Evolutionary conservation across 2,797 vertebrate genomes (phyloP), one percentile per base, ranked within the genome.

Genomic region (Anguilla anguilla): DNA sequence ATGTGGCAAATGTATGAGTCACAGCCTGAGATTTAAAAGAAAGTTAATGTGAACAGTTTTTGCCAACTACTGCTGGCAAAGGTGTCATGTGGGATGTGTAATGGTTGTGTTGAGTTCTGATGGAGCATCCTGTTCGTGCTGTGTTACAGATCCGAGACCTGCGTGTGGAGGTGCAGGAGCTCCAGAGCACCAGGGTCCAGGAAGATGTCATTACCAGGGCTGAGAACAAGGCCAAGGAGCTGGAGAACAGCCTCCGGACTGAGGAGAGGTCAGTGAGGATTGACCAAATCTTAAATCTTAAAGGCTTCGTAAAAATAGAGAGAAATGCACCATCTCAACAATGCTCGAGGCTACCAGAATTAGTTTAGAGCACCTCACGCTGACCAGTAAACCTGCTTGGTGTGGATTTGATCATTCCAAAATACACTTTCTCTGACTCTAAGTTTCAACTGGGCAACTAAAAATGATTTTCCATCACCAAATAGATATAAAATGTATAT

Each of bases 261-360:
- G 96, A 96, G 90, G 96, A 97, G 90, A 95, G 95, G 96, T 97
- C 53, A 87, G 93, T 79, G 19, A 43, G n/a, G 46, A 85, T 6
- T 11, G 69, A 6, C 85, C 49, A 46, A 59, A 72, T 17, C 64
- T 55, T 25, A 82, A 87, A 59, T 3, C 43, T 5, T 46, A 6
- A 46, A 6, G 43, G 43, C 43, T 5, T 46, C 43, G 4, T 46
- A 46, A 46, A 55, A 15, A 55, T 15, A 15, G 10, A 55, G 11
- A 15, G 53, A 64, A 64, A 5, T 64, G 61, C 61, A 17, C n/a
- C 28, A 13, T 59, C 74, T 61, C 25, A 82, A 49, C 31, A 25
- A 2, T 17, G 35, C 25, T 64, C 19, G 57, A 59, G 19, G 57
- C 13, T 19, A 13, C 57, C 19, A 59, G 57, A 69, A 69, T 43